phyloP scores from a whole-genome alignment of 2,113 vertebrate species.

The Neogale vison region DNA sequence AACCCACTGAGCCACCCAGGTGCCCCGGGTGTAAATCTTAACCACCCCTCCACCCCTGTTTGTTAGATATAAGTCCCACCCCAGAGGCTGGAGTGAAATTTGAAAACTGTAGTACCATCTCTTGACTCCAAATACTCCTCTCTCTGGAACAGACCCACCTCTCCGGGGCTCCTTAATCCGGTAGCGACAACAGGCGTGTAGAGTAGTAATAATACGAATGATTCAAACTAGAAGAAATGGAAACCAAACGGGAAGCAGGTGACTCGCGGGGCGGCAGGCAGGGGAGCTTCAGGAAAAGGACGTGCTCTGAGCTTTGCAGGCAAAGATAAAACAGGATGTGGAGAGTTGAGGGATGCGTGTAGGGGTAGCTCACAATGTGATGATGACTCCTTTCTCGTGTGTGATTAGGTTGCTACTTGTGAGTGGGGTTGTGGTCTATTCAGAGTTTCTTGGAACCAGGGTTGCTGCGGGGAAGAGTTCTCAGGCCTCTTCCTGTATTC shows the following conservation, averaged over 20 bases:
- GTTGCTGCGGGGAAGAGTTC: background rate
- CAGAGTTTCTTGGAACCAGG: background rate
- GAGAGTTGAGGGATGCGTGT: background rate
- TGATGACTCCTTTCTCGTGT: background rate
- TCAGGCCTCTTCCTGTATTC: background rate
- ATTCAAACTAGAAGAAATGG: background rate
- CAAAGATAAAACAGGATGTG: background rate
- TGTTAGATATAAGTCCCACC: background rate
- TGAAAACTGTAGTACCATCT: background rate
- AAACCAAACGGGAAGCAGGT: background rate
- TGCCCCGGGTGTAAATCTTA: background rate
- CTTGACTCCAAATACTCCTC: background rate
- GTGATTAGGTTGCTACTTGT: background rate
- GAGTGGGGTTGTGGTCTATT: background rate
- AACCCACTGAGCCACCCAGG: no score
- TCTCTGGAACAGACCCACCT: background rate
- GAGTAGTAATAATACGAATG: background rate
- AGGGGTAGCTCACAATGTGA: no score
- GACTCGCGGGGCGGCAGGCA: background rate
- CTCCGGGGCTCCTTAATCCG: accelerated
- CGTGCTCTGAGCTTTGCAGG: background rate
- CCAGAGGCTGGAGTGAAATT: background rate
- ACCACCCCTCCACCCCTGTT: background rate
- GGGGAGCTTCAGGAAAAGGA: background rate
- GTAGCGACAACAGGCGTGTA: background rate